These are phyloP conservation scores for Tiaroga cobitis DNA, from an alignment of 2,797 vertebrate species.

Conservation along the genomic window DNA sequence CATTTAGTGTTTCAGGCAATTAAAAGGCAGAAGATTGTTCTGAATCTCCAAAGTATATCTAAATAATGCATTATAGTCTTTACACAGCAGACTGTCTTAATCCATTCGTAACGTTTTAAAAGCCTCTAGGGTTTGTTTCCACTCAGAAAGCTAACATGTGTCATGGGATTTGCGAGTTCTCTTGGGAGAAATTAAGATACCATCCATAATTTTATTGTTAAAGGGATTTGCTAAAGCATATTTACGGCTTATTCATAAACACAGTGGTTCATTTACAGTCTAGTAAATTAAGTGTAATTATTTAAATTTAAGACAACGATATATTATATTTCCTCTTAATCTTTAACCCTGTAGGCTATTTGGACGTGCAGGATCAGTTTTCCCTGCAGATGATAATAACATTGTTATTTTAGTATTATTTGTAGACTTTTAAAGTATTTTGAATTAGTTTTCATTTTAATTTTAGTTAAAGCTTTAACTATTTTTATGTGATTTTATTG, in stretches of 20 bases:
- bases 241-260: slow-evolving; percentile 30
- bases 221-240: slow-evolving; percentile 37
- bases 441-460: not conserved
- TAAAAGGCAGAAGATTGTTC: not conserved
- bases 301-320: not conserved
- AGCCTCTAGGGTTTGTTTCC: not conserved
- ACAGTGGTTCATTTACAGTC: not conserved
- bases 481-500: not conserved
- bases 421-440: not conserved
- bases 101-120: not conserved
- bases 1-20: slow-evolving; percentile 14
- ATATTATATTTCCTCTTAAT: slow-evolving; percentile 6
- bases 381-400: not conserved
- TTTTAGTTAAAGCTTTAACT: too few species aligned
- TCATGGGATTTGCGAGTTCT: slow-evolving; percentile 5
- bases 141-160: not conserved
- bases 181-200: slow-evolving; percentile 30
- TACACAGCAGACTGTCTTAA: not conserved
- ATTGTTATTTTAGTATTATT: not conserved
- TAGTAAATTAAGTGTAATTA: not conserved
- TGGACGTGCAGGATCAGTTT: not conserved
- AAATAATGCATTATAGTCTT: slow-evolving; percentile 5
- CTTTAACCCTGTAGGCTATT: not conserved
- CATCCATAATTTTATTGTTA: slow-evolving; percentile 36
- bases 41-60: not conserved